Conservation (phyloP, 2,888 invertebrate genomes). For the Sminthurides aquaticus region DNA sequence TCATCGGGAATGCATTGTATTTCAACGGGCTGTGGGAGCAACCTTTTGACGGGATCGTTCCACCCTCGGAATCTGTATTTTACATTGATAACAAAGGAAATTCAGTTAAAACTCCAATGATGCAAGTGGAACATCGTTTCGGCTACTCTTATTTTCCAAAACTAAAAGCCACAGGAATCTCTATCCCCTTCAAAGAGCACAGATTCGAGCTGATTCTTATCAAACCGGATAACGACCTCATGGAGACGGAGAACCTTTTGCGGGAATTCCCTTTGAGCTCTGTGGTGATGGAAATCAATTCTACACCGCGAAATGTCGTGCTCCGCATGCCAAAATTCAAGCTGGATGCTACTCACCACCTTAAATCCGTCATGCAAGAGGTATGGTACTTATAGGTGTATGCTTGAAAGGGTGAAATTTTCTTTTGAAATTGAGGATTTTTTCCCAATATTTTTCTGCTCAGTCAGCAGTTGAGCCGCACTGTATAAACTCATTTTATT, state of each 20-base stretch:
- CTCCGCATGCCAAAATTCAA: constrained; percentile 32
- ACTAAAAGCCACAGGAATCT: constrained; percentile 26
- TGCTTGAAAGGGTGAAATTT: not conserved
- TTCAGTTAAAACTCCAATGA: constrained; percentile 21
- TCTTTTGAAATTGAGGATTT: not conserved
- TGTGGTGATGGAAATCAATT: constrained; percentile 20
- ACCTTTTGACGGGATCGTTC: constrained; percentile 20
- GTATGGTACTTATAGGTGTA: constrained; percentile 8
- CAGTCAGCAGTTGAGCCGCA: no score
- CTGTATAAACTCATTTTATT: no score
- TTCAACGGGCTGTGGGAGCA: constrained; percentile 30
- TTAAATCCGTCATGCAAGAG: constrained; percentile 22
- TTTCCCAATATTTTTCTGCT: not conserved
- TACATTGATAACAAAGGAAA: constrained; percentile 3
- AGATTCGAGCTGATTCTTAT: constrained; percentile 30
- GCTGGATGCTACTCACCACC: constrained; percentile 25
- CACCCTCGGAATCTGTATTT: not conserved
- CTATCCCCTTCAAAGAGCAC: constrained; percentile 29
- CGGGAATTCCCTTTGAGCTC: constrained; percentile 17
- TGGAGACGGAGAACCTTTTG: constrained; percentile 18
- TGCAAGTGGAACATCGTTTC: constrained; percentile 25
- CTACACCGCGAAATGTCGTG: constrained; percentile 23
- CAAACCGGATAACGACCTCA: constrained; percentile 27
- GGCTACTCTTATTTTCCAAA: constrained; percentile 22
- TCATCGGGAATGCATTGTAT: constrained; percentile 28